Evolutionary conservation across 2,888 invertebrate species (phyloP).

Genomic region (Epinotia brunnichana): DNA sequence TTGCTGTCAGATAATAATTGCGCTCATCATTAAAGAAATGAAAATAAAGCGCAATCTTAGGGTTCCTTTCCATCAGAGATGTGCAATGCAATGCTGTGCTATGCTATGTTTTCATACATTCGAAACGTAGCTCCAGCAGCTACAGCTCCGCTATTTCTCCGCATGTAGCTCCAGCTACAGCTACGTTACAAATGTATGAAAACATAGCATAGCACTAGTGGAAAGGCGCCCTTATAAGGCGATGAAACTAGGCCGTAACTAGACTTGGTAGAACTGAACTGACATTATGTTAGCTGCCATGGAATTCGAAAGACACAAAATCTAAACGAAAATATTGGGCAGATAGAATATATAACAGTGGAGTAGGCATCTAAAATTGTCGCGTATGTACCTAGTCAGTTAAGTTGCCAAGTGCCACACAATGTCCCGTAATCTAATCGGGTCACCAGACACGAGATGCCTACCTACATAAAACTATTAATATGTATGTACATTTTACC

Average conservation of each 20-base stretch:
- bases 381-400: slow-evolving; percentile 51
- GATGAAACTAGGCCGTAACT: background rate
- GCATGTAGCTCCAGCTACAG: too few relatives aligned
- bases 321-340: background rate
- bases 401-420: slow-evolving; percentile 71
- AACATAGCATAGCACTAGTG: too few relatives aligned
- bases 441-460: slow-evolving; percentile 61
- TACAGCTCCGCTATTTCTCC: too few relatives aligned
- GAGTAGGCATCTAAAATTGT: slow-evolving; percentile 54
- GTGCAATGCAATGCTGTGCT: too few relatives aligned
- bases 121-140: too few relatives aligned
- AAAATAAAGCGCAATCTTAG: background rate
- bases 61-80: too few relatives aligned
- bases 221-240: too few relatives aligned
- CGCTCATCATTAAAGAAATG: slow-evolving; percentile 7
- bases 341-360: slow-evolving; percentile 18
- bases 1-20: slow-evolving; percentile 23
- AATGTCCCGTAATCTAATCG: slow-evolving; percentile 73
- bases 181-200: too few relatives aligned
- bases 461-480: slow-evolving; percentile 45
- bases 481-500: slow-evolving; percentile 11
- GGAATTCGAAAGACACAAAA: slow-evolving; percentile 17
- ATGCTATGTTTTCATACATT: too few relatives aligned
- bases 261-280: background rate
- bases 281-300: background rate